A percentile compares a stretch with the other conserved stretches of the same genome.
Conservation (phyloP, 2,797 vertebrate genomes). For the Ammospiza maritima region DNA sequence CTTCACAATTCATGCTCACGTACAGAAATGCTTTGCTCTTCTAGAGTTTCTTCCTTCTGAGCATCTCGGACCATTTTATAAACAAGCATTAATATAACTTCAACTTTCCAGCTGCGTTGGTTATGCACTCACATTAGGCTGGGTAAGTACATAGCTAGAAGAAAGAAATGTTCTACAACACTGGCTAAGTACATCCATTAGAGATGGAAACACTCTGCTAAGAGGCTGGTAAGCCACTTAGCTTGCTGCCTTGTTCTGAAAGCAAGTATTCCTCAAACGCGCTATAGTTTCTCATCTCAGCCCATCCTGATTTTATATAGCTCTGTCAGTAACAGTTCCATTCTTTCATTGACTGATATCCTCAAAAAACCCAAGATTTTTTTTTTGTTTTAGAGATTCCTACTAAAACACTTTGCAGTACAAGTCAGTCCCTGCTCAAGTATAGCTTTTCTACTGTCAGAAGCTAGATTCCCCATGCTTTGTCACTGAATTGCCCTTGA, state of each 20-base stretch:
- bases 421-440: neutral
- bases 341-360: neutral
- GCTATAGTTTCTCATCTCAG: neutral
- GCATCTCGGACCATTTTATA: neutral
- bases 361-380: rapidly evolving
- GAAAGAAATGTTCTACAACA: neutral
- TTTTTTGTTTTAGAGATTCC: neutral
- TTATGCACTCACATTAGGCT: neutral
- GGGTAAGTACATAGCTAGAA: neutral
- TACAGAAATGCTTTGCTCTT: neutral
- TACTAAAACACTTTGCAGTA: neutral
- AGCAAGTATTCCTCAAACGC: neutral
- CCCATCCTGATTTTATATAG: neutral
- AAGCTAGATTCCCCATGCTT: neutral
- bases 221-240: neutral
- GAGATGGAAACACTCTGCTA: neutral
- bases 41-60: neutral
- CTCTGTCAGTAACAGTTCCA: neutral
- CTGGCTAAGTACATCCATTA: neutral
- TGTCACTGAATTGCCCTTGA: neutral
- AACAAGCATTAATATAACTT: neutral
- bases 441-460: neutral
- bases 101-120: neutral
- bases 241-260: neutral
- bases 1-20: neutral